Evolutionary conservation across 2,888 invertebrate species (phyloP).

Genomic region (Ephialtes manifestator): DNA sequence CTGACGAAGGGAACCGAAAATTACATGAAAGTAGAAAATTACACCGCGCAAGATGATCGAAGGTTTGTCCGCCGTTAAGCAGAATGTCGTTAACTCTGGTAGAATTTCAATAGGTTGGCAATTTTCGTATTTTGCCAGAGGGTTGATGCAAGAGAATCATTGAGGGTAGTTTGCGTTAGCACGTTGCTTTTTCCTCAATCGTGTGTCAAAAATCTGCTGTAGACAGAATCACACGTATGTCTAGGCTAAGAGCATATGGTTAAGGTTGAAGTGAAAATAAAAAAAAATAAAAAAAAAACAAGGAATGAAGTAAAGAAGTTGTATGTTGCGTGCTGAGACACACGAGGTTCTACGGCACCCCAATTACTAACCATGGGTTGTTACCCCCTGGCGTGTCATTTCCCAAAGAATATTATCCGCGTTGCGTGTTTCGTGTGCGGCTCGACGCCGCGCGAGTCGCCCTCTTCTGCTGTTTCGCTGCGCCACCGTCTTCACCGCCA

Average conservation of each 20-base stretch:
- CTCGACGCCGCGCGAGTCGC: constrained; percentile 59
- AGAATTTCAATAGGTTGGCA: constrained; percentile 61
- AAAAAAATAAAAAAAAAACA: constrained; percentile 35
- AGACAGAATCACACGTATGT: constrained; percentile 1
- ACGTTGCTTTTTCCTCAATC: constrained; percentile 32
- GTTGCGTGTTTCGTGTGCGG: constrained; percentile 79
- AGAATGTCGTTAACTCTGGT: constrained; percentile 60
- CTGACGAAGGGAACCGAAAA: constrained; percentile 1
- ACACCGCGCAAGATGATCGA: constrained; percentile 48
- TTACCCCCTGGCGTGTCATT: constrained; percentile 85
- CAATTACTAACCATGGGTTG: constrained; percentile 84
- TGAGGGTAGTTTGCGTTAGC: constrained; percentile 45
- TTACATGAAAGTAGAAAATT: constrained; percentile 41
- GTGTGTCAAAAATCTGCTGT: constrained; percentile 13
- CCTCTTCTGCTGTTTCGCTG: constrained; percentile 46
- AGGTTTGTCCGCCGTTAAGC: constrained; percentile 65
- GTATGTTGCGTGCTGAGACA: constrained; percentile 72
- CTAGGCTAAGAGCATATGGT: constrained; percentile 7
- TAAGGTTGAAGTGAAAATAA: constrained; percentile 55
- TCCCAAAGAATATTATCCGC: constrained; percentile 81
- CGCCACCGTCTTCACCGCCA: constrained; percentile 1
- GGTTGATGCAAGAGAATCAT: background rate
- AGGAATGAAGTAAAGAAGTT: constrained; percentile 54
- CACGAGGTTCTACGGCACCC: constrained; percentile 70
- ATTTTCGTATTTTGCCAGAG: constrained; percentile 36